phyloP scores from a whole-genome alignment of 2,113 vertebrate species.

The Apodemus sylvaticus region DNA sequence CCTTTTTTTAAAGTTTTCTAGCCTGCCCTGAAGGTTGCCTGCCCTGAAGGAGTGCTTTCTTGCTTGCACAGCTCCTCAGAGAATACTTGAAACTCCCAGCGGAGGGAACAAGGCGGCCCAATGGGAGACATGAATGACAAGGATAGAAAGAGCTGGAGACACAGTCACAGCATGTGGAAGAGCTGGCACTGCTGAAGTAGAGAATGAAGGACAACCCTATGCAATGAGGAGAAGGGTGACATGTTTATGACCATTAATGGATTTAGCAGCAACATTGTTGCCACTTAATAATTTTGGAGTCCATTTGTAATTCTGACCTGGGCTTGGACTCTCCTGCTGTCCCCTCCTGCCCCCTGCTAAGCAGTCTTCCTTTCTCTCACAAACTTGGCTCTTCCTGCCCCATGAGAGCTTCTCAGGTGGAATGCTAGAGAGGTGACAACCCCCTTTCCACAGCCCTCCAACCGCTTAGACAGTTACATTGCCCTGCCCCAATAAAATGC shows the following conservation, averaged over 20 bases:
- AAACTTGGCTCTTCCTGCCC: constrained; percentile 34
- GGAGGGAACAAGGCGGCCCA: background rate
- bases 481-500: constrained; percentile 59
- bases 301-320: constrained; percentile 33
- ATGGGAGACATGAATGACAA: background rate
- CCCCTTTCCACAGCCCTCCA: background rate
- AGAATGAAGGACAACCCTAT: background rate
- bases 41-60: background rate
- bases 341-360: background rate
- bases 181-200: background rate
- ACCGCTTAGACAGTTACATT: background rate
- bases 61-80: background rate
- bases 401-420: background rate
- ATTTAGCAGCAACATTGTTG: constrained; percentile 56
- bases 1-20: background rate
- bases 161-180: background rate
- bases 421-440: background rate
- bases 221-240: constrained; percentile 13
- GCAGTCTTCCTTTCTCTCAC: constrained; percentile 44
- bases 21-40: background rate
- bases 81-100: background rate
- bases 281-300: constrained; percentile 18
- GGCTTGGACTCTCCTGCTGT: background rate
- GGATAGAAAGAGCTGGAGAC: background rate
- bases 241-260: constrained; percentile 61